A percentile compares a stretch with the other conserved stretches of the same genome.
Conservation (phyloP, 1,140 invertebrate genomes). For the Lineus longissimus region DNA sequence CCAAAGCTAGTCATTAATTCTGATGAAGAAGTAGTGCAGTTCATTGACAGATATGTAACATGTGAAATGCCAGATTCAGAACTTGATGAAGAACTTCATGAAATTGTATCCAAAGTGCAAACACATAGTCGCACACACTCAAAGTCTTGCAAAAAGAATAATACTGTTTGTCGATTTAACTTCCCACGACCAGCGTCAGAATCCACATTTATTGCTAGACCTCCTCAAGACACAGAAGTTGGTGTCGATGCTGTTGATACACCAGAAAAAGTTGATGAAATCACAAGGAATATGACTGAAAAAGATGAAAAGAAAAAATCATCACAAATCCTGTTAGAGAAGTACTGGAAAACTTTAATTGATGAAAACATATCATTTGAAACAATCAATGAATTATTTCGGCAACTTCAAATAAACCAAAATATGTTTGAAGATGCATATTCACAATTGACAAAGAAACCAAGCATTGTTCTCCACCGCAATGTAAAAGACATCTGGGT, state of each 20-base stretch:
- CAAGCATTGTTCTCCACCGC: slow-evolving; percentile 8
- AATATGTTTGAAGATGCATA: slow-evolving; percentile 8
- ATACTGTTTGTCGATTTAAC: not conserved
- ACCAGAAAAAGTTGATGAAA: too few relatives aligned
- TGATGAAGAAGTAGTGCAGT: not conserved
- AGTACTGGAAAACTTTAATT: too few relatives aligned
- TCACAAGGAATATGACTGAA: too few relatives aligned
- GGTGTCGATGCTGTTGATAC: too few relatives aligned
- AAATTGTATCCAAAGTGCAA: not conserved
- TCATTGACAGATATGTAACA: not conserved
- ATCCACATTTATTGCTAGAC: too few relatives aligned
- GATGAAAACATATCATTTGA: too few relatives aligned
- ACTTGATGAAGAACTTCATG: not conserved
- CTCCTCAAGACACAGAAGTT: too few relatives aligned
- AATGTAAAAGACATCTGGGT: slow-evolving; percentile 6
- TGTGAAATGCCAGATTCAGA: not conserved
- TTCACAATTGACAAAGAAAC: slow-evolving; percentile 8
- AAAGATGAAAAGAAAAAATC: too few relatives aligned
- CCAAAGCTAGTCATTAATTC: slow-evolving; percentile 22
- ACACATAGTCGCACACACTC: not conserved
- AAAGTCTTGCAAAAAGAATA: not conserved
- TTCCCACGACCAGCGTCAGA: not conserved
- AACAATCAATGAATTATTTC: too few relatives aligned
- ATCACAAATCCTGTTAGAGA: too few relatives aligned
- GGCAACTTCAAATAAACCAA: too few relatives aligned